Conservation (phyloP, 1,140 invertebrate genomes). For the Sminthurinus signatus region DNA sequence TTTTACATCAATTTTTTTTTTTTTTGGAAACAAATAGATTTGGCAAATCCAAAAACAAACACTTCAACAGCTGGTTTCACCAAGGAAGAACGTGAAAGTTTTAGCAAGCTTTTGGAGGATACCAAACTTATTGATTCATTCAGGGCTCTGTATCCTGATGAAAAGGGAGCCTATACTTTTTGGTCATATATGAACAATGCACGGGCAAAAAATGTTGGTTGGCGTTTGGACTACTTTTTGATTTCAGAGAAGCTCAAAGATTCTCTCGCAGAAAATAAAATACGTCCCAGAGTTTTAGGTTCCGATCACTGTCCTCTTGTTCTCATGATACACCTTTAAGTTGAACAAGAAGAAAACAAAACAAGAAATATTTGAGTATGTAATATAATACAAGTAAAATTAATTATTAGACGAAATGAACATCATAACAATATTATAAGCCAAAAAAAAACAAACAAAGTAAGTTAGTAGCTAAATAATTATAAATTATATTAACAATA, state of each 20-base stretch:
- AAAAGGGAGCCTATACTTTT: constrained; percentile 79
- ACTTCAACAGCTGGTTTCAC: constrained; percentile 93
- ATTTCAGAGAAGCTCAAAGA: constrained; percentile 69
- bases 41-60: constrained; percentile 91
- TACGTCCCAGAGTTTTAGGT: constrained; percentile 65
- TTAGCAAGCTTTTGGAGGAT: constrained; percentile 70
- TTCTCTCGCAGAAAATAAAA: constrained; percentile 71
- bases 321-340: constrained; percentile 57
- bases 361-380: too few relatives aligned
- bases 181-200: constrained; percentile 87
- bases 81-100: constrained; percentile 81
- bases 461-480: too few relatives aligned
- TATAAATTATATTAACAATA: too few relatives aligned
- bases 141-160: constrained; percentile 78
- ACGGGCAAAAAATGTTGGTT: constrained; percentile 85
- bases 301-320: constrained; percentile 83
- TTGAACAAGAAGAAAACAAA: too few relatives aligned
- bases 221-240: constrained; percentile 93
- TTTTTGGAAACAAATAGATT: too few relatives aligned
- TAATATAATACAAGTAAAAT: too few relatives aligned
- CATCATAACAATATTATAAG: too few relatives aligned
- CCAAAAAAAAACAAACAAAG: too few relatives aligned
- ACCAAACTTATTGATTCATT: constrained; percentile 82
- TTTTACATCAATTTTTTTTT: too few relatives aligned
- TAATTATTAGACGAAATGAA: too few relatives aligned